Base-by-base conservation (phyloP, 2,113 vertebrate genomes). In the Chaetorhynchus papuensis region DNA sequence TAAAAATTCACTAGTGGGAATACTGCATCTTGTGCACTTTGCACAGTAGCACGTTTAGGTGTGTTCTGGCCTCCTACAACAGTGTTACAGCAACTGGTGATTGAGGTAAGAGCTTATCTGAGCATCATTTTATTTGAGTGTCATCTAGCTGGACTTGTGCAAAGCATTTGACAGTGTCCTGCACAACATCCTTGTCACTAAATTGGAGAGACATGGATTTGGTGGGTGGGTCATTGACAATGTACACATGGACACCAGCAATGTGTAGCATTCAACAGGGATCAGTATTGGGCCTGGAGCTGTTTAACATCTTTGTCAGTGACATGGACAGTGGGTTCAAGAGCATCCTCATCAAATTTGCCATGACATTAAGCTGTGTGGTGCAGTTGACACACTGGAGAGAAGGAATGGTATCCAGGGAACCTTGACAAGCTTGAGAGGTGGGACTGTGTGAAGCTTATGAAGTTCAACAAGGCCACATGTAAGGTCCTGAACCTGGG, bases 191-290 rank as follows among this genome's bases (percentile, higher is more conserved):
- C 11, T 54, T 22, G 45, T 30, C 17, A 47, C 31, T 54, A 9
- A 53, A 41, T 39, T 41, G 16, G 11, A 41, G 53, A 68, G 6
- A 53, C 2, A 0, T 26, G 20, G n/a, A 47, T 60, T 60, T n/a
- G 45, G 26, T 35, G 47, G 24, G 14, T 30, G 39, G 23, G 33
- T 6, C 23, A 41, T 39, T 82, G 45, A n/a, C 59, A 11, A 12
- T 7, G 20, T 30, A 21, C 19, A n/a, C 8, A 5, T n/a, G 24
- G 28, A 53, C 19, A 60, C 20, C 39, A 66, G 24, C 30, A 33
- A 39, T 5, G 11, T 12, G 20, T 4, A 45, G 28, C 2, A 0
- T 44, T 44, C 61, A 59, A 2, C 44, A 24, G 5, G 24, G 17
- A 39, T 60, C 45, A 41, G 6, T 22, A 18, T 4, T 35, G 49